phyloP scores from a whole-genome alignment of 2,888 invertebrate species.

The Clepsis dumicolana region DNA sequence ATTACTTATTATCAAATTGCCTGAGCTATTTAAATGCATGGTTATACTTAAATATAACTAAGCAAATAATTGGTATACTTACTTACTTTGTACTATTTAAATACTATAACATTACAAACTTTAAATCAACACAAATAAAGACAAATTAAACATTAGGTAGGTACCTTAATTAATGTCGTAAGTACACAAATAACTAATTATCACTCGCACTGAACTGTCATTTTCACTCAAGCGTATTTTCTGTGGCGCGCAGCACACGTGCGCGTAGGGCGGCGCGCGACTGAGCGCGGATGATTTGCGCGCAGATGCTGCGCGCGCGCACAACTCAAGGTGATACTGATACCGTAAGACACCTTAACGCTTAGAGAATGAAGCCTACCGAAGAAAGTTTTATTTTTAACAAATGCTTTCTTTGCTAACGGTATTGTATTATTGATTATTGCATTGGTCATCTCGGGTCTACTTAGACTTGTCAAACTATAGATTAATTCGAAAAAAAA shows the following conservation, averaged over 20 bases:
- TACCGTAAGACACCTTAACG: conserved; percentile 9
- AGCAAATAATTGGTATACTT: no score
- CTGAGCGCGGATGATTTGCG: conserved; percentile 43
- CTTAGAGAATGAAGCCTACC: no score
- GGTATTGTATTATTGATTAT: no score
- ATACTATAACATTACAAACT: not conserved
- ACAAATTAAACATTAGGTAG: conserved; percentile 2
- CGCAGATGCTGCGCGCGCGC: conserved; percentile 41
- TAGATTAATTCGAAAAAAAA: no score
- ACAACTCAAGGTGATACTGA: conserved; percentile 35
- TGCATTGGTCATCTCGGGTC: no score
- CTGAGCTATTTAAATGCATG: no score
- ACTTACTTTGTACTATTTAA: no score
- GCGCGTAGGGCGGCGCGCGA: conserved; percentile 39
- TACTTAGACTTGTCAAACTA: no score
- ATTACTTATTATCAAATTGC: no score
- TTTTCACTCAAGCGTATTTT: conserved; percentile 18
- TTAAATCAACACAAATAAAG: not conserved
- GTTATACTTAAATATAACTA: no score
- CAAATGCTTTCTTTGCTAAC: no score
- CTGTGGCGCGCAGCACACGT: conserved; percentile 31
- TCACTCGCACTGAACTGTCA: conserved; percentile 22
- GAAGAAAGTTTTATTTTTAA: no score
- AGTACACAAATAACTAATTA: conserved; percentile 26
- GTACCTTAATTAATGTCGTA: conserved; percentile 16